Conservation (phyloP, 2,113 vertebrate species). For the Aegotheles bennettii region DNA sequence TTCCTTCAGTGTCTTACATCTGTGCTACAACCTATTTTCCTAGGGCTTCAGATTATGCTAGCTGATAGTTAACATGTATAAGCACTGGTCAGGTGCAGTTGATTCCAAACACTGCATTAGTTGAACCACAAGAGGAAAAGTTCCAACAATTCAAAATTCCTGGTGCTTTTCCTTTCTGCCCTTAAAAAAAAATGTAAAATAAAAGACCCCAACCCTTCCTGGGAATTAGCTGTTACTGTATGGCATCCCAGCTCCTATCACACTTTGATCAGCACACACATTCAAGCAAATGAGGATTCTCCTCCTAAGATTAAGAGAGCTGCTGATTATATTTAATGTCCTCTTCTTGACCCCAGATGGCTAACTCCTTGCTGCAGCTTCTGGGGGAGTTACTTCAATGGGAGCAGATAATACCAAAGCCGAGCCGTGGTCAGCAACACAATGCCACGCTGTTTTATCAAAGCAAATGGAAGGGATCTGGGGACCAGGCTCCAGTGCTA, state of each 20-base stretch:
- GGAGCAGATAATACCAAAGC: neutral
- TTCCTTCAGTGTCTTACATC: slow-evolving; percentile 61
- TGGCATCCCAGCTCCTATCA: neutral
- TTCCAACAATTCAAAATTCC: neutral
- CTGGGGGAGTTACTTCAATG: neutral
- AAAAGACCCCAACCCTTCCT: neutral
- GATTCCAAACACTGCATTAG: neutral
- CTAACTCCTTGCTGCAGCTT: neutral
- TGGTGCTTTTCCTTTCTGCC: neutral
- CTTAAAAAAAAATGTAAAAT: neutral
- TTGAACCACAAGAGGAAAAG: neutral
- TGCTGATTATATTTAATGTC: slow-evolving; percentile 33
- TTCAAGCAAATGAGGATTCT: neutral
- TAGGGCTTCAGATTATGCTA: slow-evolving; percentile 56
- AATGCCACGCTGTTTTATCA: neutral
- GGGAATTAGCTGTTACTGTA: neutral
- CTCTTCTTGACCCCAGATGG: slow-evolving; percentile 27
- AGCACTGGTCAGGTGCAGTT: slow-evolving; percentile 42
- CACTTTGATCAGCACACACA: neutral
- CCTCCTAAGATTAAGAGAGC: neutral
- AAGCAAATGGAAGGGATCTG: neutral
- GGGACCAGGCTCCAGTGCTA: neutral
- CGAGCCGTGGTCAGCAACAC: rapidly evolving
- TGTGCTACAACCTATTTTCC: slow-evolving; percentile 66
- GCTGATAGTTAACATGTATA: slow-evolving; percentile 44